phyloP scores from a whole-genome alignment of 2,113 vertebrate species.

The Oenanthe melanoleuca region DNA sequence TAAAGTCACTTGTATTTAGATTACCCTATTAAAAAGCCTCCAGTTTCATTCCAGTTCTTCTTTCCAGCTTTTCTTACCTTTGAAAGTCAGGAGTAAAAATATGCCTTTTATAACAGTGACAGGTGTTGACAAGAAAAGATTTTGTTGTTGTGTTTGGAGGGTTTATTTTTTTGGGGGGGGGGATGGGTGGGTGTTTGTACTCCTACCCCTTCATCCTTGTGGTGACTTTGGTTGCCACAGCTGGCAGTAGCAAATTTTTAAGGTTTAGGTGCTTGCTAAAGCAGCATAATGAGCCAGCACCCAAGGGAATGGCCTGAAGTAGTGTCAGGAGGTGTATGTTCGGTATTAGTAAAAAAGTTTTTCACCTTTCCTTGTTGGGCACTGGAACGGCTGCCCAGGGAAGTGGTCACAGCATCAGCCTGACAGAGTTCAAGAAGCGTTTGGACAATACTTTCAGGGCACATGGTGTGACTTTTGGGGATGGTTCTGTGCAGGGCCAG shows the following conservation, averaged over 20 bases:
- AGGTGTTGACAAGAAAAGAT: background rate
- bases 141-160: background rate
- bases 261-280: background rate
- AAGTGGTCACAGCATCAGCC: background rate
- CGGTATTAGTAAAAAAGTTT: background rate
- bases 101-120: background rate
- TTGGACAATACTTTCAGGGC: background rate
- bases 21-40: background rate
- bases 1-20: background rate
- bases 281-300: background rate
- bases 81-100: background rate
- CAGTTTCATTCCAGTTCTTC: background rate
- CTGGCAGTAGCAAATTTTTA: background rate
- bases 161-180: too few species aligned
- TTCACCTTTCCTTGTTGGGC: background rate
- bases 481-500: background rate
- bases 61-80: background rate
- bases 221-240: background rate
- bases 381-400: background rate
- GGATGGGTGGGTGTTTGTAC: background rate
- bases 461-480: background rate
- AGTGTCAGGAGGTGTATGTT: fast-evolving
- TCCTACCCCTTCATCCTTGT: fast-evolving
- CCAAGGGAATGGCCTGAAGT: background rate
- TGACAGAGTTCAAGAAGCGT: background rate